A percentile compares a stretch with the other conserved stretches of the same genome.
These are phyloP conservation scores for Drosophila anomelani DNA, from an alignment of 2,888 invertebrate genomes.

Conservation along the genomic window DNA sequence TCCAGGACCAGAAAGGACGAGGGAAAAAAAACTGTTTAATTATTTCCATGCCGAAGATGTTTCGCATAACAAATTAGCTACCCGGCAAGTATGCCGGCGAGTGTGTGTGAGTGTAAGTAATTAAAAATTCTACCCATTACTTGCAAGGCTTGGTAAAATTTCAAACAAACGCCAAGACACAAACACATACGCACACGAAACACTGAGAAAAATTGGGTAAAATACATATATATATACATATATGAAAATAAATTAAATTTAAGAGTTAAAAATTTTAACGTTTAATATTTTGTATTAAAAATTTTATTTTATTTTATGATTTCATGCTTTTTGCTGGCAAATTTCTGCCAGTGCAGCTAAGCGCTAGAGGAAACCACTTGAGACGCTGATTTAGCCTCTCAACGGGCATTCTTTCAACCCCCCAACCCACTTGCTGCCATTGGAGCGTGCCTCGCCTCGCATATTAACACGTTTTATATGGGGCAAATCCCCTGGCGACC, in stretches of 20 bases:
- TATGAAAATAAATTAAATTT: background rate
- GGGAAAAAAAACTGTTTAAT: constrained; percentile 71
- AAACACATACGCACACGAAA: constrained; percentile 20
- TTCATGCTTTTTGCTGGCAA: rapidly evolving
- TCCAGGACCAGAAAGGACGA: background rate
- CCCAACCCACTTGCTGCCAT: constrained; percentile 9
- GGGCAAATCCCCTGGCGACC: constrained; percentile 76
- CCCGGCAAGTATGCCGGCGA: constrained; percentile 49
- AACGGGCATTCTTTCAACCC: constrained; percentile 33
- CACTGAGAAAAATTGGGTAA: constrained; percentile 6
- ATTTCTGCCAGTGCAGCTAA: constrained; percentile 44
- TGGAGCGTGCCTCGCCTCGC: constrained; percentile 46
- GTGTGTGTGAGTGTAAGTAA: constrained; percentile 63
- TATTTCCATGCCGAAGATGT: constrained; percentile 79
- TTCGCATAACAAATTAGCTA: constrained; percentile 78
- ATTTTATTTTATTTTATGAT: too few species aligned
- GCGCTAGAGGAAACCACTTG: constrained; percentile 73
- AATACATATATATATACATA: too few species aligned
- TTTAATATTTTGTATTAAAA: too few species aligned
- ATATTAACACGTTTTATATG: constrained; percentile 76
- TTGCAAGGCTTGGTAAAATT: constrained; percentile 76
- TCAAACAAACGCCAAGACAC: constrained; percentile 60
- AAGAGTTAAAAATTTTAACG: background rate
- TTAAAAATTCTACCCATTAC: constrained; percentile 80
- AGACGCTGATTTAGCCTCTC: constrained; percentile 65